Conservation (phyloP, 1,140 invertebrate species). For the Colletes gigas region DNA sequence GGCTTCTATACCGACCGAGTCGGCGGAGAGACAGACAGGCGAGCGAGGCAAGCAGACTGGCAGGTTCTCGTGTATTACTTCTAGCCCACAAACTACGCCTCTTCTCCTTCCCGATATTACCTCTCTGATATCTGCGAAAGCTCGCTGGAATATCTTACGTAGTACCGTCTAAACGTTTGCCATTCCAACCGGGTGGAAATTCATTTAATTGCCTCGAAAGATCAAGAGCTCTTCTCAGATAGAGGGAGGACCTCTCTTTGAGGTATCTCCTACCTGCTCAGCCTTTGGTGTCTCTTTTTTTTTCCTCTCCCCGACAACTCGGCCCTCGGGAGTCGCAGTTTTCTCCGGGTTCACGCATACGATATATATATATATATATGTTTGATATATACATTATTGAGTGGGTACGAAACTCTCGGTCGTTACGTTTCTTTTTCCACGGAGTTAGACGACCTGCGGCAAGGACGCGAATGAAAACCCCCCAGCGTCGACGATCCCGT, state of each 20-base stretch:
- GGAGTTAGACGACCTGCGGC: background rate
- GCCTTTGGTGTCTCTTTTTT: background rate
- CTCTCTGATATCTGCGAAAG: constrained; percentile 66
- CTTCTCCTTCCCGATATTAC: constrained; percentile 64
- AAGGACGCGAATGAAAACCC: background rate
- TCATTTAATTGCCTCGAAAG: constrained; percentile 69
- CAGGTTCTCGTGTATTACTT: constrained; percentile 66
- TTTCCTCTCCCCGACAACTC: background rate
- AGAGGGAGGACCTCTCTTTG: constrained; percentile 44
- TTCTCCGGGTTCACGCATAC: constrained; percentile 2
- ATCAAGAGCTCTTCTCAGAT: constrained; percentile 62
- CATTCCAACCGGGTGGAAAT: constrained; percentile 69
- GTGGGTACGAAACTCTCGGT: background rate
- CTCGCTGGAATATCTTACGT: constrained; percentile 66
- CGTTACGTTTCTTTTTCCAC: background rate
- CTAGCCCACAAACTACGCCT: constrained; percentile 66
- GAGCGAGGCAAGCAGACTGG: constrained; percentile 51
- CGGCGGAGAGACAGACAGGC: constrained; percentile 50
- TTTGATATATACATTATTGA: background rate
- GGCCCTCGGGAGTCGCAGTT: constrained; percentile 1
- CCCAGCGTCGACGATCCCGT: background rate
- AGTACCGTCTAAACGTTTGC: constrained; percentile 68
- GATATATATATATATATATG: background rate
- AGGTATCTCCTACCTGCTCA: constrained; percentile 27
- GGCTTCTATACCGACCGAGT: constrained; percentile 26